Evolutionary conservation across 2,797 vertebrate genomes (phyloP), one percentile per base, ranked within the genome.

Genomic region (Trichosurus vulpecula): DNA sequence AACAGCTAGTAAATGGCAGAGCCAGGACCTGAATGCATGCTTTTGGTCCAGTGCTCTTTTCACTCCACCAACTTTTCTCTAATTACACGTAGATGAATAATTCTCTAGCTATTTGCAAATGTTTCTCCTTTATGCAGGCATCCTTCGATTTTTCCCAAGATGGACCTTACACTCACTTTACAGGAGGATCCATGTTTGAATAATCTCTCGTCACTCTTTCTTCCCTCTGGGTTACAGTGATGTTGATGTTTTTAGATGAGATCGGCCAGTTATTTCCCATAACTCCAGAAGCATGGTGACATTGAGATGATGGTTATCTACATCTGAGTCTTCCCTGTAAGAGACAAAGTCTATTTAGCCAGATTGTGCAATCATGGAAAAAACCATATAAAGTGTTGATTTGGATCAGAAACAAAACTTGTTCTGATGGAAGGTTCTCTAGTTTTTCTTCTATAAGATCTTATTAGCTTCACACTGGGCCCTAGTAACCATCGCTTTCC

Each of bases 61-160:
- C 74, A 47, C 25, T 12, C 47, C 22, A 87, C 10, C 22, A 27
- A 87, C 74, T 51, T 51, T 25, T 87, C 41, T 54, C 41, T 89
- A 61, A 92, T 81, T n/a, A 61, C 94, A 96, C 93, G 92, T 29
- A 90, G 81, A 53, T 47, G 30, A 25, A 16, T 57, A 54, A 95
- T 90, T 53, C 92, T 95, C 47, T 51, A n/a, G 52, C 47, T 31
- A 41, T 29, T 87, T 19, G 2, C 19, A 74, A 57, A 95, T 30
- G 30, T 41, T 93, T 93, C 52, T 91, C 90, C 58, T 93, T 95
- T 54, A 52, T 3, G 29, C 3, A 35, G 9, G 54, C 12, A 91
- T 90, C 87, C 74, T 87, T 96, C 47, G n/a, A 54, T 92, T 95
- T 96, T 95, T 81, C 95, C 74, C 91, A 94, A 92, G 22, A 66